Base-by-base conservation (phyloP, 2,113 vertebrate species). In the Semicossyphus pulcher region DNA sequence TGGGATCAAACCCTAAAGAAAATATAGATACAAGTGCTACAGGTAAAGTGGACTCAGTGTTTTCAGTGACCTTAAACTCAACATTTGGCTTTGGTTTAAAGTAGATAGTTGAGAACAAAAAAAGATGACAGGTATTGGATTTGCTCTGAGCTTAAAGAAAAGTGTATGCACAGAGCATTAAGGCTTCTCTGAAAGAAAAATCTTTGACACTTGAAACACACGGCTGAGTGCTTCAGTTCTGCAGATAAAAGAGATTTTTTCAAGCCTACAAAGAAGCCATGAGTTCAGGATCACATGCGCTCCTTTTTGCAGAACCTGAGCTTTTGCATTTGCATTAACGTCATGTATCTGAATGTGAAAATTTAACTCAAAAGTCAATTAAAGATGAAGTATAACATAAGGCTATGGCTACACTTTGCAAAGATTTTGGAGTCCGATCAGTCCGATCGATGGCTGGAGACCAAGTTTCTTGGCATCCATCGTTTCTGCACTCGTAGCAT, bases 41-140 rank as follows among this genome's bases (percentile, higher is more conserved):
- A 85, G 73, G 83, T 87, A 85, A 91, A 86, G 82, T 85, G 85
- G 74, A 73, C 65, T 57, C 47, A 80, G 72, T 81, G 48, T 80
- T 81, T 32, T 31, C 52, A 76, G 56, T 72, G 51, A 76, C 32
- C 62, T 81, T 28, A 65, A 87, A 88, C 48, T 80, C 29, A 66
- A 71, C 20, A 71, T 82, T 36, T 76, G 41, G 70, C 88, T 89
- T 91, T 91, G 89, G 89, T 86, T 88, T 91, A 84, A 88, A 89
- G 83, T 21, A 84, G 75, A 79, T 61, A 34, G 67, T 72, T 71
- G 52, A 76, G 37, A 84, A 76, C 26, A 67, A 48, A 77, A 52
- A 48, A 23, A 56, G 42, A 57, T 39, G 67, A 76, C 73, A 39
- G 41, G 53, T 61, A 52, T 36, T 26, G 18, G 49, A 72, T 52